Conservation (phyloP, 1,140 invertebrate species). For the Pseudomyrmex pallidus region DNA sequence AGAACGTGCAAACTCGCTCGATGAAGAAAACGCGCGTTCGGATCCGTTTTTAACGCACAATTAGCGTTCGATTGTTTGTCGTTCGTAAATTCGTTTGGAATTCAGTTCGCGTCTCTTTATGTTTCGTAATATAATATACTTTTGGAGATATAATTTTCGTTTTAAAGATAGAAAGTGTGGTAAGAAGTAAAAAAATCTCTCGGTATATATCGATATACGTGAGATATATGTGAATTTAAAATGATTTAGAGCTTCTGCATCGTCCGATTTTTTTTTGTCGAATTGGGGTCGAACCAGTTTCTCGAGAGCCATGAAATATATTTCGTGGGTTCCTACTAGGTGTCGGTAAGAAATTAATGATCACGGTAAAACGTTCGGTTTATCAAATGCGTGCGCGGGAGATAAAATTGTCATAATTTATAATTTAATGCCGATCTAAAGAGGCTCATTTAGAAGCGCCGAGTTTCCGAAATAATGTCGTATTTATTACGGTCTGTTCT, state of each 20-base stretch:
- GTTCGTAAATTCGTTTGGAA: constrained; percentile 12
- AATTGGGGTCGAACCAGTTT: constrained; percentile 55
- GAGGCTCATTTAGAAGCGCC: constrained; percentile 80
- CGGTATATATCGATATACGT: constrained; percentile 1
- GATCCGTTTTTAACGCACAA: constrained; percentile 12
- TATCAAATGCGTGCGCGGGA: constrained; percentile 74
- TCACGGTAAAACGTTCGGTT: constrained; percentile 78
- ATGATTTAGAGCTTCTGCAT: constrained; percentile 24
- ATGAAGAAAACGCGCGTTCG: neutral
- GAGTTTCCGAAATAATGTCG: constrained; percentile 78
- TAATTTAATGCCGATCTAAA: constrained; percentile 82
- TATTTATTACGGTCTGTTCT: constrained; percentile 81
- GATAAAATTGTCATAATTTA: constrained; percentile 83
- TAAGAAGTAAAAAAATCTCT: constrained; percentile 12
- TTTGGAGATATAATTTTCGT: constrained; percentile 3
- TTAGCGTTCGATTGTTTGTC: constrained; percentile 1
- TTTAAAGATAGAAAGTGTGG: neutral
- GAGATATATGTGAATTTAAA: constrained; percentile 26
- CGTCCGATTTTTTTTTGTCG: constrained; percentile 1
- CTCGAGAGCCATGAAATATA: constrained; percentile 13
- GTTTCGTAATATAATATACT: neutral
- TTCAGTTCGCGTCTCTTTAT: neutral
- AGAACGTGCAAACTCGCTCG: neutral
- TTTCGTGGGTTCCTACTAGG: constrained; percentile 61
- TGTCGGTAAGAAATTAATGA: constrained; percentile 78